Base-by-base conservation (phyloP, 35 echinoderm and acorn worm genomes). In the Lytechinus pictus region DNA sequence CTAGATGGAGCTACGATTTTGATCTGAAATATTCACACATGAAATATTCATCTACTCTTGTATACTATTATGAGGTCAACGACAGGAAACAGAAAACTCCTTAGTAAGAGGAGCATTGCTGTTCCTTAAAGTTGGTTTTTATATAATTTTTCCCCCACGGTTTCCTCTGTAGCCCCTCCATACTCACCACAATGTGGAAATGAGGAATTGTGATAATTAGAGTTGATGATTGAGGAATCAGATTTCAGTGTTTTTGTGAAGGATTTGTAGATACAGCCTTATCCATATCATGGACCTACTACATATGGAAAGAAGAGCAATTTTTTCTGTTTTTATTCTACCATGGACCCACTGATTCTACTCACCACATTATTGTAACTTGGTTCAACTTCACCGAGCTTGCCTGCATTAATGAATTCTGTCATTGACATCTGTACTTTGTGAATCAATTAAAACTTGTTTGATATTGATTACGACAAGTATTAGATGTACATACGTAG, bases 191-290 rank as follows among this genome's bases (percentile, higher is more conserved):
- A 79, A 79, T 79, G 66, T 79, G 66, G 66, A 79, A 79, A 79
- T 79, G 66, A 79, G 66, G 66, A 79, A 79, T 79, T 24, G 66
- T 79, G 19, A 79, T 79, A 79, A 79, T 79, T 79, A 79, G 66
- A 79, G 21, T n/a, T 79, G 66, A 79, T 24, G 66, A 79, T 79
- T 79, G 66, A 79, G 66, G 66, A 6, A n/a, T 79, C 8, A 16
- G 66, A 79, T 79, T 79, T 24, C 66, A 79, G 66, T 16, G 4
- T 79, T 7, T 79, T 79, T 79, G 56, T 58, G 56, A 58, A 11
- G 13, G 56, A 11, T 58, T 57, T 58, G 13, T 58, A 58, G 5
- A 58, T 58, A 8, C 9, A 58, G 56, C 66, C 8, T 19, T 16
- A 79, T n/a, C 66, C 66, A 79, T 16, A 24, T 16, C 19, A 24